Conservation (phyloP, 2,113 vertebrate species). For the Todiramphus chloris region DNA sequence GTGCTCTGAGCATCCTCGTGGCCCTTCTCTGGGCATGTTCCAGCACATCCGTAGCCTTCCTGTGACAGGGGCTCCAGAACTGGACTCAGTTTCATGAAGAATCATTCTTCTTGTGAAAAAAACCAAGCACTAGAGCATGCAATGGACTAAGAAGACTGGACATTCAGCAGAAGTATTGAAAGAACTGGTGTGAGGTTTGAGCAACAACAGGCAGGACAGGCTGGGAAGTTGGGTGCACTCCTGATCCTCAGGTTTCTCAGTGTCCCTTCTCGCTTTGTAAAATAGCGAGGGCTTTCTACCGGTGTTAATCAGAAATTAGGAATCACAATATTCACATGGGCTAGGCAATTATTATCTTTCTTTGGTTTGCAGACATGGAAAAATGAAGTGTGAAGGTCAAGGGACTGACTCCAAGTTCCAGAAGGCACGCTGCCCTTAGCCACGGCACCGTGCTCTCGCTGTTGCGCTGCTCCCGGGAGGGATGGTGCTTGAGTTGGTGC, state of each 20-base stretch:
- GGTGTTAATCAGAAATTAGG: conserved; percentile 1
- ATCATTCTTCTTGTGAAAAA: neutral
- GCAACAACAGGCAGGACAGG: neutral
- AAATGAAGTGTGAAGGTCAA: conserved; percentile 29
- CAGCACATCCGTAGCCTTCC: too few species aligned
- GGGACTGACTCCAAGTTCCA: neutral
- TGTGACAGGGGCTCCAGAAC: too few species aligned
- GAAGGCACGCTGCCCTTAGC: neutral
- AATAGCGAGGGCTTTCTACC: neutral
- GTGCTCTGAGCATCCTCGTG: too few species aligned
- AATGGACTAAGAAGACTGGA: neutral
- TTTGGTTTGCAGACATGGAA: neutral
- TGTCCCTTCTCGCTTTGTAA: neutral
- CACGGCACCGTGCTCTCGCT: neutral
- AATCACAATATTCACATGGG: neutral
- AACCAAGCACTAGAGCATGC: neutral
- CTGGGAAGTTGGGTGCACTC: neutral
- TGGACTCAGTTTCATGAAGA: neutral
- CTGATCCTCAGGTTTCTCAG: neutral
- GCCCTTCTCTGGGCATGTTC: too few species aligned
- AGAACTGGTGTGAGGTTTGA: neutral
- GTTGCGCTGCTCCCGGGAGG: neutral
- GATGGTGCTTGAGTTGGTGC: neutral
- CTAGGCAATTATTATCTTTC: conserved; percentile 16
- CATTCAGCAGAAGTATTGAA: neutral